phyloP scores from a whole-genome alignment of 1,140 invertebrate species.

The Monochamus saltuarius region DNA sequence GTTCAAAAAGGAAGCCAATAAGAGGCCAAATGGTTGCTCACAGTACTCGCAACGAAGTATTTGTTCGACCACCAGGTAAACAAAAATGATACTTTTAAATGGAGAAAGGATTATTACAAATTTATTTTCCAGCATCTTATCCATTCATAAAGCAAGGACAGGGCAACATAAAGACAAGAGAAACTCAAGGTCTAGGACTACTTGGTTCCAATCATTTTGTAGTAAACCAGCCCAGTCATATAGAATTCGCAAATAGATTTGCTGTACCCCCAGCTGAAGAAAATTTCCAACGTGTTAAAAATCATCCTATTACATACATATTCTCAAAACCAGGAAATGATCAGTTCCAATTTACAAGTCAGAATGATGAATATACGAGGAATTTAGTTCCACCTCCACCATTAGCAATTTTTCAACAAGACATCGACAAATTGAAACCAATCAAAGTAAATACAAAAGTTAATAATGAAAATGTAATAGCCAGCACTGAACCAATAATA shows the following conservation, averaged over 20 bases:
- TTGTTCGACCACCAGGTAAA: constrained; percentile 39
- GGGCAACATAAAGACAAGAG: constrained; percentile 31
- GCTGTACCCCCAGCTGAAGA: constrained; percentile 18
- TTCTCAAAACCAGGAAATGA: constrained; percentile 21
- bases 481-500: constrained; percentile 8
- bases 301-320: constrained; percentile 16
- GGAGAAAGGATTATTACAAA: too few relatives aligned
- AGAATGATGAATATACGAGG: constrained; percentile 44
- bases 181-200: constrained; percentile 32
- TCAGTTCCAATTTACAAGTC: constrained; percentile 11
- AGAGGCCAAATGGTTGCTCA: constrained; percentile 32
- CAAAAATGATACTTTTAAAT: neutral
- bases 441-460: constrained; percentile 21
- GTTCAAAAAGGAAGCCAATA: constrained; percentile 32
- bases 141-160: constrained; percentile 19
- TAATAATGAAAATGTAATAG: neutral
- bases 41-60: constrained; percentile 41
- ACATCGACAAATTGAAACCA: constrained; percentile 29
- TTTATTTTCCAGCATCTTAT: constrained; percentile 1
- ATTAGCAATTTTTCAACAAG: constrained; percentile 23
- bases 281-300: constrained; percentile 22
- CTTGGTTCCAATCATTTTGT: constrained; percentile 25
- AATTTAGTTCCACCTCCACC: constrained; percentile 42
- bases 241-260: constrained; percentile 40
- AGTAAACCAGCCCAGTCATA: constrained; percentile 33